Percentiles rank a stretch among this genome's conserved stretches.
Evolutionary conservation across 2,113 vertebrate genomes (phyloP).

Genomic region (Corythaeola cristata): DNA sequence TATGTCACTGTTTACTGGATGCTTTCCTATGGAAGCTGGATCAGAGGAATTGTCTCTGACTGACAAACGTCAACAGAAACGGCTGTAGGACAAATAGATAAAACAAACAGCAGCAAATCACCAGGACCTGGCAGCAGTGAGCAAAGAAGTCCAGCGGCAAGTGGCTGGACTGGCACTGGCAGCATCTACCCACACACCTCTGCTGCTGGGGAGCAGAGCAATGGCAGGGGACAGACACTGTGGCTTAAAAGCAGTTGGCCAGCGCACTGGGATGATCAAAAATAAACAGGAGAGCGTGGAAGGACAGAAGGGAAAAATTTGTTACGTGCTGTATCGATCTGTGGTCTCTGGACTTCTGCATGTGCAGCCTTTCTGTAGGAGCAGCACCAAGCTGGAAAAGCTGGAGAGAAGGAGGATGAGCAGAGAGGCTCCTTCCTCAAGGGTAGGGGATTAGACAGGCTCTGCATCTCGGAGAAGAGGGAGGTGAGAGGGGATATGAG

Average conservation of each 20-base stretch:
- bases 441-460: neutral
- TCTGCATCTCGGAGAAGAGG: neutral
- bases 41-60: neutral
- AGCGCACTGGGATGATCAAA: neutral
- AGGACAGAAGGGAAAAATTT: neutral
- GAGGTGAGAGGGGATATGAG: neutral
- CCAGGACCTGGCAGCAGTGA: neutral
- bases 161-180: neutral
- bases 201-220: neutral
- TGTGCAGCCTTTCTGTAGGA: neutral
- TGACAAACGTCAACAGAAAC: neutral
- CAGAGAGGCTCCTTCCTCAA: neutral
- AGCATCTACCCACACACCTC: neutral
- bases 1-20: neutral
- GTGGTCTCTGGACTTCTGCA: neutral
- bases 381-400: neutral
- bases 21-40: neutral
- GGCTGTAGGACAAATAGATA: neutral
- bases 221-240: neutral
- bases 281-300: neutral
- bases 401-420: neutral
- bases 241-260: neutral
- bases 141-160: neutral
- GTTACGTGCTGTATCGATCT: accelerated
- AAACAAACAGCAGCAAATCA: neutral